Evolutionary conservation across 2,113 vertebrate species (phyloP).

Genomic region (Coptodon bakossiorum): DNA sequence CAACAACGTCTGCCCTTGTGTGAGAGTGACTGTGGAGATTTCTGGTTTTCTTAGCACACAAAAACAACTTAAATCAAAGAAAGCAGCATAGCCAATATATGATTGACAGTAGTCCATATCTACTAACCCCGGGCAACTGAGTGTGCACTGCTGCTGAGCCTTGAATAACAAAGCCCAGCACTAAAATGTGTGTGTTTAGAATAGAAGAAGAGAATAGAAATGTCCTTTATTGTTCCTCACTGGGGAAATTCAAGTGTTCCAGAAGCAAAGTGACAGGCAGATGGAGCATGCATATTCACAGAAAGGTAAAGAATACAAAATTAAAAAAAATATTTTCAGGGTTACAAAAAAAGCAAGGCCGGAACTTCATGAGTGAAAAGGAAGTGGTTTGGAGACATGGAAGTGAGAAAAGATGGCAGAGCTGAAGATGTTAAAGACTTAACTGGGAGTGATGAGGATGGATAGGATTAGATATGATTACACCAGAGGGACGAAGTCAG

Average conservation of each 20-base stretch:
- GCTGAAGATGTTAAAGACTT: neutral
- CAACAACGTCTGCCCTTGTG: neutral
- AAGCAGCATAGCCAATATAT: neutral
- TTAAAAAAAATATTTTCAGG: neutral
- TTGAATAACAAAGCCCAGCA: neutral
- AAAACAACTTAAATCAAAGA: neutral
- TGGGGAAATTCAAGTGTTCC: neutral
- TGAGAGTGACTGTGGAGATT: neutral
- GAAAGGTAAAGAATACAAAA: neutral
- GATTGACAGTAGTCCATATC: neutral
- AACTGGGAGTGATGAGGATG: neutral
- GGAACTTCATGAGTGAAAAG: neutral
- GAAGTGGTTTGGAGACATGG: neutral
- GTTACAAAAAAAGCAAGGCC: neutral
- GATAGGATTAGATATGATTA: neutral
- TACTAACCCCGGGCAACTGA: neutral
- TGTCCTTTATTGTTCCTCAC: neutral
- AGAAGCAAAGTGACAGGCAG: neutral
- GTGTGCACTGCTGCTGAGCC: neutral
- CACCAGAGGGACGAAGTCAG: neutral
- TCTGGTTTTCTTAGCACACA: neutral
- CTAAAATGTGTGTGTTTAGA: neutral
- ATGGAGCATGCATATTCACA: neutral
- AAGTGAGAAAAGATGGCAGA: neutral
- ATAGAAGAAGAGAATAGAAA: neutral